Conservation (phyloP, 2,113 vertebrate species). For the Phyllostomus discolor region DNA sequence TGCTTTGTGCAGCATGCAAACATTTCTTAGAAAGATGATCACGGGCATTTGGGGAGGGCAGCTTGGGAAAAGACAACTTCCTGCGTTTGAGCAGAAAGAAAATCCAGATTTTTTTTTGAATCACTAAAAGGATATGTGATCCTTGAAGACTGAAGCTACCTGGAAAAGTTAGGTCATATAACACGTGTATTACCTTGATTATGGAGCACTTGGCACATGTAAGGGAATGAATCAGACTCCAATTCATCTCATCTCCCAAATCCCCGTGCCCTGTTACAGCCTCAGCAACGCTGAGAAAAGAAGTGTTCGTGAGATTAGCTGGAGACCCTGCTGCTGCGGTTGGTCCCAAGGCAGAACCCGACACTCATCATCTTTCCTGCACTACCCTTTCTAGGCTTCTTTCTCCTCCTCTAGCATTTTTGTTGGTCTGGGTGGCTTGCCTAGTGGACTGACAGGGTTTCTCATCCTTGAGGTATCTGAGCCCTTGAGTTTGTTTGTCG, state of each 20-base stretch:
- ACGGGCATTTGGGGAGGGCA: background rate
- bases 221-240: constrained; percentile 31
- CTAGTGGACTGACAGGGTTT: background rate
- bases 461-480: background rate
- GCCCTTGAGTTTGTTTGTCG: background rate
- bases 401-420: background rate
- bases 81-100: background rate
- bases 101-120: background rate
- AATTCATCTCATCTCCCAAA: constrained; percentile 7
- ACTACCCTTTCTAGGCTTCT: background rate
- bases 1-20: background rate
- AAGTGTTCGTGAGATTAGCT: background rate
- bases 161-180: background rate
- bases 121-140: background rate
- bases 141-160: background rate
- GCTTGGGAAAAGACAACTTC: background rate
- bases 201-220: background rate
- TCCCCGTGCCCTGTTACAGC: background rate
- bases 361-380: background rate
- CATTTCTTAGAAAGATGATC: background rate
- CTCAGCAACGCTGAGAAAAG: background rate
- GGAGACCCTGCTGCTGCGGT: background rate
- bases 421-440: background rate
- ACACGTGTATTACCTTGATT: background rate
- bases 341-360: background rate